Evolutionary conservation across 2,888 invertebrate genomes (phyloP), one percentile per base, ranked within the genome.

Genomic region (Lithodes maja): DNA sequence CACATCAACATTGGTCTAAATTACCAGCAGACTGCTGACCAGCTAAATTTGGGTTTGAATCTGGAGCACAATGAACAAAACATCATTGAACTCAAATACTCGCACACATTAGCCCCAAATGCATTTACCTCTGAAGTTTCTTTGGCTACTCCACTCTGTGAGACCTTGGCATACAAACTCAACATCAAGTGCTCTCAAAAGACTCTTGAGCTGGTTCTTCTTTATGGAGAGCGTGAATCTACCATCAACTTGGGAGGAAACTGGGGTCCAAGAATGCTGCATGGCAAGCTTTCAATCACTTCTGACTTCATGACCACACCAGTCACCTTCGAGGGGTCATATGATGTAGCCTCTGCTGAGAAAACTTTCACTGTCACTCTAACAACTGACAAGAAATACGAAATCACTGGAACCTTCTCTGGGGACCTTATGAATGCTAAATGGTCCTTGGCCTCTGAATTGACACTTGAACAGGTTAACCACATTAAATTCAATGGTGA

Each of bases 61-160:
- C 9, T 74, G 49, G 83, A 83, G 61, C 78, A 69, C 82, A 82
- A 82, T 7, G 82, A 85, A 15, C 78, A 33, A 3, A 54, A 17
- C 12, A 61, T 69, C 50, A 79, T 82, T 12, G 78, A 55, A 3
- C 50, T 77, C 2, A 89, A 77, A n/a, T 69, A 52, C 75, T 50
- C 12, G 33, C 54, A 83, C 75, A 78, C 5, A 78, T n/a, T 78
- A 17, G 33, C 52, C 7, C 61, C 55, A 5, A 52, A 69, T n/a
- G 33, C 61, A n/a, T 69, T 84, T 17, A 75, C 55, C 53, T 55
- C 54, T 50, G 80, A 81, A 53, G 55, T 75, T 15, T 61, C 84
- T 12, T 53, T 88, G 3, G 17, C 77, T 33, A 88, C 84, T 1
- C 80, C 88, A 17, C 80, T 84, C 84, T 88, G 88, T 84, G 79